Percentiles rank a stretch among this genome's conserved stretches.
Evolutionary conservation across 37 sponge, comb jelly and placozoan genomes (phyloP).

Genomic region (Bolinopsis microptera): DNA sequence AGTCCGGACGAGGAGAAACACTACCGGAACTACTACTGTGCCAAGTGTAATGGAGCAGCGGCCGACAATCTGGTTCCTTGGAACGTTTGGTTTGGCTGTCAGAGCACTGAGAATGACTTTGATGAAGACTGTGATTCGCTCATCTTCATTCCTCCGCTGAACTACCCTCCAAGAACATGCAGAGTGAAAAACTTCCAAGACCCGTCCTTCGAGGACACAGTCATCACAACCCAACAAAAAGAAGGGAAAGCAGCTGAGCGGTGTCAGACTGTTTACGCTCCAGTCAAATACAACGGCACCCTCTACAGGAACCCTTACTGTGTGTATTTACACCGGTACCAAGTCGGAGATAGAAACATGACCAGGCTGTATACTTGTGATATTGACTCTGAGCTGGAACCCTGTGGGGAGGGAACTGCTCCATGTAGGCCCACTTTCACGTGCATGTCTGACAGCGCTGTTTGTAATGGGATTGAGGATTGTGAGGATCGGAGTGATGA

Average conservation of each 20-base stretch:
- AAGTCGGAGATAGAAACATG: not conserved
- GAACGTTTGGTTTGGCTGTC: constrained; percentile 23
- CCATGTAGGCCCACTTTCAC: constrained; percentile 39
- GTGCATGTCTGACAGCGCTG: not conserved
- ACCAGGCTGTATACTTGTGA: constrained; percentile 44
- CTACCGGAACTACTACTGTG: constrained; percentile 59
- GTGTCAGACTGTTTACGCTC: constrained; percentile 1
- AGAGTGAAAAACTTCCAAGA: constrained; percentile 18
- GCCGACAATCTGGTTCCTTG: not conserved
- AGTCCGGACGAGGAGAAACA: not conserved
- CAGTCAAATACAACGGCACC: constrained; percentile 23
- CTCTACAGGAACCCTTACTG: constrained; percentile 63
- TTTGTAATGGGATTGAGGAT: not conserved
- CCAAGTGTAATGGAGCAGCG: not conserved
- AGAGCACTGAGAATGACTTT: not conserved
- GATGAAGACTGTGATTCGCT: not conserved
- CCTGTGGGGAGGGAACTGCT: not conserved
- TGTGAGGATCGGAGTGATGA: constrained; percentile 43
- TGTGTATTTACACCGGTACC: constrained; percentile 14
- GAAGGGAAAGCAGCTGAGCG: not conserved
- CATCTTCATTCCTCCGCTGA: constrained; percentile 6
- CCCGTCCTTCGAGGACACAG: not conserved
- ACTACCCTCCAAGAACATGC: constrained; percentile 4
- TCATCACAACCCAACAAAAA: not conserved
- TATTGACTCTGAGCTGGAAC: not conserved